phyloP scores from a whole-genome alignment of 2,888 invertebrate species.

The Aporophyla lueneburgensis region DNA sequence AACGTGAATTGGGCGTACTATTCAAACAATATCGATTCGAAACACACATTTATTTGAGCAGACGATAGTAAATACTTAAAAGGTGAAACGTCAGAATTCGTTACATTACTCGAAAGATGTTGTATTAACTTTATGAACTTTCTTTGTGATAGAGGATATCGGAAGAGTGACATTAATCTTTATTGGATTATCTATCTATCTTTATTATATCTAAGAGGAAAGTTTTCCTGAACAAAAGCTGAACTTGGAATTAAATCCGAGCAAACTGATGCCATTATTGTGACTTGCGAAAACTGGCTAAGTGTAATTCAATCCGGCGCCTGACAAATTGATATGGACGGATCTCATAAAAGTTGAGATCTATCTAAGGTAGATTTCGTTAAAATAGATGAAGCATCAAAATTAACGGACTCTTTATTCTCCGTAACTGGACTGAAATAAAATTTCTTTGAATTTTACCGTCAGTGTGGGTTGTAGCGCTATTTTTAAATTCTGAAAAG shows the following conservation, averaged over 20 bases:
- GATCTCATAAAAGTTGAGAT: slow-evolving; percentile 4
- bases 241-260: slow-evolving; percentile 47
- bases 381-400: slow-evolving; percentile 28
- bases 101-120: slow-evolving; percentile 45
- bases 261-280: slow-evolving; percentile 53
- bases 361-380: slow-evolving; percentile 12
- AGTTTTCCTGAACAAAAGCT: slow-evolving; percentile 45
- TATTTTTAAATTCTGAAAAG: slow-evolving; percentile 21
- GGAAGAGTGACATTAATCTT: slow-evolving; percentile 62
- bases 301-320: slow-evolving; percentile 56
- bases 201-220: slow-evolving; percentile 49
- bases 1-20: slow-evolving; percentile 52
- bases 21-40: slow-evolving; percentile 65
- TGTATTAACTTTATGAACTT: slow-evolving; percentile 53
- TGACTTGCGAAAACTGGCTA: slow-evolving; percentile 56
- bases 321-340: slow-evolving; percentile 56
- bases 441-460: neutral
- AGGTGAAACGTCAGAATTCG: slow-evolving; percentile 38
- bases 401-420: slow-evolving; percentile 1
- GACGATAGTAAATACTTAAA: slow-evolving; percentile 57
- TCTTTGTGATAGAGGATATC: slow-evolving; percentile 52
- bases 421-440: slow-evolving; percentile 7
- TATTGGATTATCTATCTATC: slow-evolving; percentile 56
- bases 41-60: slow-evolving; percentile 53
- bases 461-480: neutral